Evolutionary conservation across 23 tunicate genomes (phyloP).

Genomic region (Trididemnum nubilum): DNA sequence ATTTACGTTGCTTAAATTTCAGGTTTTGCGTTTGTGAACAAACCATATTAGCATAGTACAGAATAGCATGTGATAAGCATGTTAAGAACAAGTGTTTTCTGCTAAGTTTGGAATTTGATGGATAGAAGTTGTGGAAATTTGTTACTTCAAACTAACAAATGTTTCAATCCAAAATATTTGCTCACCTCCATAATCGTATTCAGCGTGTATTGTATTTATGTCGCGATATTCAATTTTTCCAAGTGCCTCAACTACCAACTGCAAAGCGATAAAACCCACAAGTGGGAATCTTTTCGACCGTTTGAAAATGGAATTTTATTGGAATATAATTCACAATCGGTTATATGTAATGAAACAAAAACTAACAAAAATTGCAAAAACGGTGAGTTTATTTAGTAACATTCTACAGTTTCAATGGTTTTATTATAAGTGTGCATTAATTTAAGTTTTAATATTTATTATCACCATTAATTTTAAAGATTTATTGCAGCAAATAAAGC

Average conservation of each 20-base stretch:
- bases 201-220: neutral
- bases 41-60: no score
- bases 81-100: no score
- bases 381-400: neutral
- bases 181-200: neutral
- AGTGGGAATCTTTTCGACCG: conserved; percentile 14
- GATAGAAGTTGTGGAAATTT: no score
- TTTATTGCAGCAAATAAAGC: no score
- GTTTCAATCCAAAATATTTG: neutral
- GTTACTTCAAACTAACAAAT: no score
- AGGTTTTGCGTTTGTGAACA: no score
- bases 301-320: conserved; percentile 43
- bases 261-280: neutral
- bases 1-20: no score
- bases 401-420: neutral
- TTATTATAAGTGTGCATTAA: neutral
- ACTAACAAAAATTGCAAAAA: conserved; percentile 10
- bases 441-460: no score
- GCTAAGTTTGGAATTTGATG: no score
- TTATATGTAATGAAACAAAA: conserved; percentile 16
- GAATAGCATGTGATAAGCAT: no score
- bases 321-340: neutral
- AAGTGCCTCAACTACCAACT: neutral
- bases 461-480: no score
- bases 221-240: neutral